Conservation (phyloP, 2,113 vertebrate genomes). For the Pelmatolapia mariae region DNA sequence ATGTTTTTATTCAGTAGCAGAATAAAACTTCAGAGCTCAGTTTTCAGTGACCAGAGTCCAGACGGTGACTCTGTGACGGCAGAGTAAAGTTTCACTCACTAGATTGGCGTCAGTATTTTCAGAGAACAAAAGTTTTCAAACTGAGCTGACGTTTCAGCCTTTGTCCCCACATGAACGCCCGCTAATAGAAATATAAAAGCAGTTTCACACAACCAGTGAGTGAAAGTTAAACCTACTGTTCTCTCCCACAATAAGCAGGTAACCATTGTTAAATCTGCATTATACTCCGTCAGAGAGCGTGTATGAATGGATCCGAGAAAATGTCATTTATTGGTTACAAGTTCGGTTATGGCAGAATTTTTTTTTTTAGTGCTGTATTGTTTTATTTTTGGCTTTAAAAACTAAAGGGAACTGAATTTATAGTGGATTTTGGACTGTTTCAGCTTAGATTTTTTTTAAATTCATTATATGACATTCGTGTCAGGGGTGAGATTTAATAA, state of each 20-base stretch:
- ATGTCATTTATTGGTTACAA: background rate
- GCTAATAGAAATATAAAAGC: background rate
- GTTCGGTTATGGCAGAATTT: background rate
- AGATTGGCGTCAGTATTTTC: background rate
- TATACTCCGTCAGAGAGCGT: fast-evolving
- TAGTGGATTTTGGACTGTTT: background rate
- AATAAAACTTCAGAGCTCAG: background rate
- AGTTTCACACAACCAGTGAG: background rate
- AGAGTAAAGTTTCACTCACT: background rate
- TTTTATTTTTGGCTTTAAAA: background rate
- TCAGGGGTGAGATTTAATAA: background rate
- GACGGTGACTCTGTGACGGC: background rate
- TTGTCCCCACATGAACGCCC: background rate
- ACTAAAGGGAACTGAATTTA: background rate
- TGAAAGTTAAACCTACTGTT: background rate
- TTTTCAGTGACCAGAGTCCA: background rate
- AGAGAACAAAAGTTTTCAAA: background rate
- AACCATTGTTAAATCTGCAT: background rate
- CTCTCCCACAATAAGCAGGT: background rate
- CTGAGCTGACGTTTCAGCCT: background rate
- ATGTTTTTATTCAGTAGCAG: background rate
- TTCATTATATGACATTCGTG: background rate
- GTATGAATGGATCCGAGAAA: background rate
- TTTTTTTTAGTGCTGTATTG: background rate
- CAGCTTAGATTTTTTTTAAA: background rate